Evolutionary conservation across 1,140 invertebrate genomes (phyloP).

Genomic region (Armadillidium nasatum): DNA sequence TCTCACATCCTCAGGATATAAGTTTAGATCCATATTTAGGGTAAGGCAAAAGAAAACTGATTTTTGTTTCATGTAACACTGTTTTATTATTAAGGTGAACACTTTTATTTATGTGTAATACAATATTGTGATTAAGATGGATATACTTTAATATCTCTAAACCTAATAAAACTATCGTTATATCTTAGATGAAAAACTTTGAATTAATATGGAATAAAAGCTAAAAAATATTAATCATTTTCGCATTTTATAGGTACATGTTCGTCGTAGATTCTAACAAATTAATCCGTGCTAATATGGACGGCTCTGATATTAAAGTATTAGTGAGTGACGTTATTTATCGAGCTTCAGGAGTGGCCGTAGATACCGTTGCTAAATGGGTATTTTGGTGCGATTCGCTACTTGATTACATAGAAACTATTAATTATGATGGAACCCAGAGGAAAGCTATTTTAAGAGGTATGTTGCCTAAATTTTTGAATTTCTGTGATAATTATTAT

Average conservation of each 20-base stretch:
- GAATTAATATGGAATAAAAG: conserved; percentile 6
- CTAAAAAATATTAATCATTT: conserved; percentile 7
- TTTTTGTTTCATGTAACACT: conserved; percentile 3
- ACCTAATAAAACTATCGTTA: too few species aligned
- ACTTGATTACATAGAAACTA: conserved; percentile 94
- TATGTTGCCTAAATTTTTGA: conserved; percentile 35
- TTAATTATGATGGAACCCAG: conserved; percentile 84
- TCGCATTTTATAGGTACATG: conserved; percentile 59
- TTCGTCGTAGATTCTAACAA: conserved; percentile 91
- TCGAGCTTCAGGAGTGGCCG: conserved; percentile 77
- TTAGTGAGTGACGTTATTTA: conserved; percentile 88
- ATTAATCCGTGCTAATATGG: conserved; percentile 83
- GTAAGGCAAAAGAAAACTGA: conserved; percentile 43
- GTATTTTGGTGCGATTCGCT: conserved; percentile 95
- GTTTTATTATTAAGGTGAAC: background rate
- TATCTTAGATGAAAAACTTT: too few species aligned
- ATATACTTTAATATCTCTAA: too few species aligned
- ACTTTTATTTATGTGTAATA: too few species aligned
- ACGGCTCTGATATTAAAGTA: conserved; percentile 71
- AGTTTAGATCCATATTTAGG: conserved; percentile 85
- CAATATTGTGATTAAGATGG: too few species aligned
- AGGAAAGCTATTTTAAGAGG: conserved; percentile 69
- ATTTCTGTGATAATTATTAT: too few species aligned
- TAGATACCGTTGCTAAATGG: conserved; percentile 78
- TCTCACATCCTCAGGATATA: conserved; percentile 84